Conservation (phyloP, 2,888 invertebrate genomes). For the Volucella bombylans region DNA sequence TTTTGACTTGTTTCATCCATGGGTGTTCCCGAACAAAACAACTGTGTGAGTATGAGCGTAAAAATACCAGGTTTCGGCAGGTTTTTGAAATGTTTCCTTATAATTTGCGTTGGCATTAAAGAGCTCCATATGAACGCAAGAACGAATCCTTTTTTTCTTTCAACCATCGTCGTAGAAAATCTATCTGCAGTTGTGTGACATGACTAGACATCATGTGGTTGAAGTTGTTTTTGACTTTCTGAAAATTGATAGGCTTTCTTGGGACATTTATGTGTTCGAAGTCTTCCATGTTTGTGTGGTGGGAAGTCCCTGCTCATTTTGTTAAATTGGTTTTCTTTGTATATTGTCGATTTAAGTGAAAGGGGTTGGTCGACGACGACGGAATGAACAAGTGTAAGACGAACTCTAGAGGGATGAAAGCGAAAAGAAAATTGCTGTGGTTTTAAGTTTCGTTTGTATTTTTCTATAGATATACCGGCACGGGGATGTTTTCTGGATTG, state of each 20-base stretch:
- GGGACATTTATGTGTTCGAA: not conserved
- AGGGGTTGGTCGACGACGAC: not conserved
- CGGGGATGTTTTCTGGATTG: constrained; percentile 39
- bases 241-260: constrained; percentile 41
- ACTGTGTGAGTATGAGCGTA: too few species aligned
- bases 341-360: constrained; percentile 6
- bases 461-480: not conserved
- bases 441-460: constrained; percentile 26
- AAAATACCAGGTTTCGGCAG: too few species aligned
- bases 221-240: constrained; percentile 3
- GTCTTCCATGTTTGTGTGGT: not conserved
- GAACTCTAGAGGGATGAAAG: constrained; percentile 43
- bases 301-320: constrained; percentile 17
- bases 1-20: too few species aligned
- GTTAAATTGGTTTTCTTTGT: constrained; percentile 42
- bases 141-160: too few species aligned
- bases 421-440: constrained; percentile 57
- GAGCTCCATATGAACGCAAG: too few species aligned
- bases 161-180: too few species aligned
- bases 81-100: too few species aligned
- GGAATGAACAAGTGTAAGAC: constrained; percentile 1
- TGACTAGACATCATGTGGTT: not conserved
- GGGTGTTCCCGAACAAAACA: too few species aligned
- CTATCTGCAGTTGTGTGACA: not conserved
- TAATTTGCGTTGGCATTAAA: too few species aligned